These are phyloP conservation scores for Chrysocyon brachyurus DNA, from an alignment of 2,797 vertebrate genomes.

Conservation along the genomic window DNA sequence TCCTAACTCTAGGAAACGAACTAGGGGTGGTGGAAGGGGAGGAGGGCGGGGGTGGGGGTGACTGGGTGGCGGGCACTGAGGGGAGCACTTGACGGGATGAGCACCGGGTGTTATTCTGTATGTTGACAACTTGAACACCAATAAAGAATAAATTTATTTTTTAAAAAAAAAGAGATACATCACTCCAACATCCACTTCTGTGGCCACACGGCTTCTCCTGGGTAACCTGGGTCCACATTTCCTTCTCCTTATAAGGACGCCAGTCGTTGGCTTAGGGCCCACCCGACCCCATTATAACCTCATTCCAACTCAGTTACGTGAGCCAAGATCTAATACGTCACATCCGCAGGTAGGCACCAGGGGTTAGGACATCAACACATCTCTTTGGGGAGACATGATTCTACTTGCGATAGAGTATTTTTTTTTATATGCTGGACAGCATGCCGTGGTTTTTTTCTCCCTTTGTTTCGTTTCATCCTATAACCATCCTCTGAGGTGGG, in stretches of 20 bases:
- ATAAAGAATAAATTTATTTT: no score
- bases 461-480: not conserved
- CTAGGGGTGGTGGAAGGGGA: no score
- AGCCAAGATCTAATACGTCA: not conserved
- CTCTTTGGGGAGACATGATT: not conserved
- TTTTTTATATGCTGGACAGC: not conserved
- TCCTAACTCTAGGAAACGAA: no score
- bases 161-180: rapidly evolving
- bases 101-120: no score
- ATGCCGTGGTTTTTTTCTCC: rapidly evolving
- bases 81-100: no score
- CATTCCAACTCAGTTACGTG: not conserved
- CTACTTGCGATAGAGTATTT: not conserved
- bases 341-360: not conserved
- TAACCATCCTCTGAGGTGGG: not conserved
- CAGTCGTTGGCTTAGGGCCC: no score
- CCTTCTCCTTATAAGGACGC: not conserved
- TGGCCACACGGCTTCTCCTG: not conserved
- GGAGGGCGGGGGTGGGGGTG: no score
- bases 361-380: no score
- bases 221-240: rapidly evolving
- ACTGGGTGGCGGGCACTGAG: no score
- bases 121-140: no score
- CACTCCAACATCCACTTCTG: rapidly evolving
- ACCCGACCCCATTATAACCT: no score